phyloP scores from a whole-genome alignment of 1,140 invertebrate species.

The Procambarus virginalis region DNA sequence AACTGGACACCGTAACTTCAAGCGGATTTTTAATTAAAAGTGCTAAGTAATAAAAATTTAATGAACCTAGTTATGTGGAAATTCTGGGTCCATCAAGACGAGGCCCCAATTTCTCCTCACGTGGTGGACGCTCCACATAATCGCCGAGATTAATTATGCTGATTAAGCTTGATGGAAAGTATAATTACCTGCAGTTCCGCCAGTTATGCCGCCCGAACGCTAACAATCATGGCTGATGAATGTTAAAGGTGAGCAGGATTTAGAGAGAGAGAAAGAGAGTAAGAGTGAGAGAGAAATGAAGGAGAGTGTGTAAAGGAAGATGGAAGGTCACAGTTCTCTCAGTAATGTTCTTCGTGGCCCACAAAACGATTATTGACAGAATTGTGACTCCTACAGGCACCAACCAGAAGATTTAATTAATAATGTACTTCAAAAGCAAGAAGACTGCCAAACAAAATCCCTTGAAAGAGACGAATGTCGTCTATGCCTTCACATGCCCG shows the following conservation, averaged over 20 bases:
- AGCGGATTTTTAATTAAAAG: neutral
- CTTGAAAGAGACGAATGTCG: no score
- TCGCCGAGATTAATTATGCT: slow-evolving; percentile 20
- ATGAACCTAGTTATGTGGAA: neutral
- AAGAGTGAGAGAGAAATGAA: slow-evolving; percentile 20
- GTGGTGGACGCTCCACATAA: neutral
- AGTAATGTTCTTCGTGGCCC: no score
- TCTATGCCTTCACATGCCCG: no score
- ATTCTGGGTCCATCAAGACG: neutral
- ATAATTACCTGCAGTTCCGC: slow-evolving; percentile 18
- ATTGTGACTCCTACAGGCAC: no score
- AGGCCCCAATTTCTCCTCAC: neutral
- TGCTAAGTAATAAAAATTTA: neutral
- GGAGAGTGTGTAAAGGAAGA: neutral
- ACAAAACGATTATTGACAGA: no score
- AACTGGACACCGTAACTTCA: neutral
- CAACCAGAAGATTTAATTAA: no score
- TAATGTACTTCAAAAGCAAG: no score
- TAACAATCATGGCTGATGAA: slow-evolving; percentile 16
- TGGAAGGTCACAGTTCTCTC: no score
- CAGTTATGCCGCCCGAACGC: slow-evolving; percentile 1
- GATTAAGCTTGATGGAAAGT: slow-evolving; percentile 39
- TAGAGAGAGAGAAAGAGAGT: slow-evolving; percentile 32
- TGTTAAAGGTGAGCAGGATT: neutral
- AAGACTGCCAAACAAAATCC: no score